These are phyloP conservation scores for Heterocephalus glaber DNA, from an alignment of 2,113 vertebrate species.

Conservation along the genomic window DNA sequence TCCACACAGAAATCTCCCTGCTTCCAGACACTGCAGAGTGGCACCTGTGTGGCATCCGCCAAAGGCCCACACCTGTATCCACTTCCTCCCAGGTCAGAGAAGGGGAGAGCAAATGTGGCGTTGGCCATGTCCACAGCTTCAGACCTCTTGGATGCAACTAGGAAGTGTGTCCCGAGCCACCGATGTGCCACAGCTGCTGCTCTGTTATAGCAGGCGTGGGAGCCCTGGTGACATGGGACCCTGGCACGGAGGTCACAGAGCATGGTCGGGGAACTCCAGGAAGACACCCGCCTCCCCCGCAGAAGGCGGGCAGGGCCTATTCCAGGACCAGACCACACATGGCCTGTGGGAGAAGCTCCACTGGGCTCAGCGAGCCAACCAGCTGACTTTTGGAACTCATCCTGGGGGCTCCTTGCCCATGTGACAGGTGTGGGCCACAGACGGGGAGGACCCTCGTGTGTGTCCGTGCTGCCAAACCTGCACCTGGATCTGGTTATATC, in stretches of 20 bases:
- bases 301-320: slow-evolving; percentile 47
- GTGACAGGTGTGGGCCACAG: slow-evolving; percentile 76
- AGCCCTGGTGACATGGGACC: background rate
- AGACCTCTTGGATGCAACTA: background rate
- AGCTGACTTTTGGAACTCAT: slow-evolving; percentile 70
- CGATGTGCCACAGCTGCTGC: background rate
- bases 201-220: background rate
- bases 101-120: background rate
- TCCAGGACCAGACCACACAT: slow-evolving; percentile 65
- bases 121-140: background rate
- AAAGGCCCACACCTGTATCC: background rate
- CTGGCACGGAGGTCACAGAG: slow-evolving; percentile 48
- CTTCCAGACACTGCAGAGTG: background rate
- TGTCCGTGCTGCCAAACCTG: slow-evolving; percentile 62
- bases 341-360: slow-evolving; percentile 63
- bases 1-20: background rate
- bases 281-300: background rate
- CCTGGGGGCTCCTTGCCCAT: slow-evolving; percentile 77
- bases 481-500: slow-evolving; percentile 56
- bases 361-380: slow-evolving; percentile 65
- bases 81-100: background rate
- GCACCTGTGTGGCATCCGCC: background rate
- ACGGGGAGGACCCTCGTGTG: slow-evolving; percentile 61
- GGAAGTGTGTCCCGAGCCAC: background rate
- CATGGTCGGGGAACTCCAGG: slow-evolving; percentile 34